Evolutionary conservation across 1,140 invertebrate genomes (phyloP), one percentile per base, ranked within the genome.

Genomic region (Papilio glaucus): DNA sequence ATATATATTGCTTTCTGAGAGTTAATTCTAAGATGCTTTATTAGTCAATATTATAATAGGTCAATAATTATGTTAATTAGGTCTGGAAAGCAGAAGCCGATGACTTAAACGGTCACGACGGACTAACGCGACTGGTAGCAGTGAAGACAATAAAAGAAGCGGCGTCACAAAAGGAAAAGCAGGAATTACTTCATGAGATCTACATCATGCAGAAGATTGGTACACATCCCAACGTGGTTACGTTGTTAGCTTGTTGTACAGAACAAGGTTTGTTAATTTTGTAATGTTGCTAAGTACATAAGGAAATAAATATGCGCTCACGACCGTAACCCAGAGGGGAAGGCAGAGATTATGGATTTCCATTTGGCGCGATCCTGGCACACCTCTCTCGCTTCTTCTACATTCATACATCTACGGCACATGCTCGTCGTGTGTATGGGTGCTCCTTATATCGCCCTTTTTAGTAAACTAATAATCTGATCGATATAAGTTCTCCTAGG

Each of bases 171-270:
- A 95, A 96, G 73, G 96, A 97, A 79, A 96, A 97, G 82, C 96
- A 97, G 74, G 97, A 97, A 82, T 92, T 97, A 37, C 92, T 97
- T 29, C 94, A 95, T 15, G 96, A 97, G 82, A 94, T 97, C 68
- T 95, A 95, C 79, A 96, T 98, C 69, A 97, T 98, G 97, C 96
- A 97, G 87, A 96, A 97, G 82, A 94, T 98, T 45, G 97, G 97
- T 41, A 96, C 95, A 9, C 97, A 98, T 94, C 96, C 96, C 5
- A 98, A 98, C 89, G 97, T 98, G 75, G 97, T 98, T 13, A 97
- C 96, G 0, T 94, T 98, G 49, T 93, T 98, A 1, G 97, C 96
- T 61, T 97, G 97, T 83, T 98, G 97, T 82, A 97, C 97, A 9
- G 96, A 97, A 84, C 95, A 96, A 94, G 96, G 96, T 97, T 79